Conservation (phyloP, 2,113 vertebrate species). For the Sceloporus undulatus region DNA sequence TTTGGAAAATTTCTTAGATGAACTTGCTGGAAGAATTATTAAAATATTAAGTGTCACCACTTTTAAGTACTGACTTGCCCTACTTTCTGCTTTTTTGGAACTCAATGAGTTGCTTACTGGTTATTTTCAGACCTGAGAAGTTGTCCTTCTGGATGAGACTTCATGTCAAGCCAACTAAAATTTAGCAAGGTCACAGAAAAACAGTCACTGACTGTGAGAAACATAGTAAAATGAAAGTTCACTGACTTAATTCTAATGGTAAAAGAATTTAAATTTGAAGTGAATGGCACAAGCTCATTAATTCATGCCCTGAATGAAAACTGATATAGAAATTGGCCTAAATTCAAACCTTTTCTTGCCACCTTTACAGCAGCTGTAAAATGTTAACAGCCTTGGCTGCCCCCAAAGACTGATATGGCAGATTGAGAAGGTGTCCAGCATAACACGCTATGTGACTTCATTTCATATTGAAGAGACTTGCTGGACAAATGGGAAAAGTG, state of each 20-base stretch:
- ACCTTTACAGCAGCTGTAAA: neutral
- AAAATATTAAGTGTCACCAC: constrained; percentile 8
- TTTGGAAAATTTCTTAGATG: neutral
- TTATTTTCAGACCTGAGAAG: constrained; percentile 16
- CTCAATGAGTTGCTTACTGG: neutral
- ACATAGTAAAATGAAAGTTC: constrained; percentile 56
- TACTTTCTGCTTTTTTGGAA: neutral
- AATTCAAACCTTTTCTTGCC: constrained; percentile 4
- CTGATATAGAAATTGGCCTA: constrained; percentile 30
- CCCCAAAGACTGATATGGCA: constrained; percentile 15
- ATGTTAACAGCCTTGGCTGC: neutral
- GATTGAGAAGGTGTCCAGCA: constrained; percentile 9
- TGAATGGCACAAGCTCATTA: constrained; percentile 47
- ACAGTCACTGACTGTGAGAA: constrained; percentile 23
- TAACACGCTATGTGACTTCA: neutral
- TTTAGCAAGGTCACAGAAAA: constrained; percentile 50
- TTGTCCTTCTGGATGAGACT: constrained; percentile 23
- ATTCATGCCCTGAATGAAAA: constrained; percentile 53
- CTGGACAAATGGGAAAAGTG: neutral
- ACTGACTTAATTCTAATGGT: constrained; percentile 25
- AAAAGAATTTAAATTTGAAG: constrained; percentile 49
- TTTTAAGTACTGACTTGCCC: neutral
- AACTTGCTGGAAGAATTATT: constrained; percentile 45
- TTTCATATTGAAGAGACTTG: neutral
- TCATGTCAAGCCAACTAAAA: constrained; percentile 45